Evolutionary conservation across 2,113 vertebrate genomes (phyloP), one percentile per base, ranked within the genome.

Genomic region (Prunella himalayana): DNA sequence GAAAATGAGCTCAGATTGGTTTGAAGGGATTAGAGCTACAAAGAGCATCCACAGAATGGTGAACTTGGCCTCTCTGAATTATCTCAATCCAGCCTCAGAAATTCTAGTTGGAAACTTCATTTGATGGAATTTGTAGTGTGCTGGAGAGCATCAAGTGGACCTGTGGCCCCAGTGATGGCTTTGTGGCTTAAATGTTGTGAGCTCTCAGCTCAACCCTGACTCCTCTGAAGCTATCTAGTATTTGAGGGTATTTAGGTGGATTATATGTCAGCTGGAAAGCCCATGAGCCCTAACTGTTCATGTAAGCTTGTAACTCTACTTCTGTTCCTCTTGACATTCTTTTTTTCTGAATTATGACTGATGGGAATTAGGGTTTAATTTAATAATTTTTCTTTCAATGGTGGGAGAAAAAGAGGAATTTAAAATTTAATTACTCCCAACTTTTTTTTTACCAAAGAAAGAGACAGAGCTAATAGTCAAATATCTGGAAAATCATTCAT

Each of bases 131-230:
- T 78, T 78, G 47, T 37, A 60, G 42, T 0, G 0, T 41, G 39
- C 59, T 66, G 66, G 73, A 85, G 54, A 90, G 60, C 61, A 65
- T 91, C 61, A 79, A 93, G 95, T 69, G 57, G 78, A 69, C 84
- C 86, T 94, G 39, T 84, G 72, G 85, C 92, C 57, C 24, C 54
- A 88, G 64, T 50, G 64, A 85, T 4, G 16, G 63, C 81, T 96
- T 92, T 94, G 70, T 72, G 88, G 93, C 78, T 95, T 94, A 92
- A 88, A 90, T 71, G 78, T 87, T 91, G 76, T 95, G 90, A 95
- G 85, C 86, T 90, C 50, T 91, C 59, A 60, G 88, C 76, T 95
- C 76, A 90, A 84, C 65, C 30, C 71, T 82, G 80, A 76, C 92
- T 96, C 50, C 59, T 92, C 63, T 8, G 19, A 69, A 95, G 85